Base-by-base conservation (phyloP, 1,140 invertebrate genomes). In the Calephelis virginiensis region DNA sequence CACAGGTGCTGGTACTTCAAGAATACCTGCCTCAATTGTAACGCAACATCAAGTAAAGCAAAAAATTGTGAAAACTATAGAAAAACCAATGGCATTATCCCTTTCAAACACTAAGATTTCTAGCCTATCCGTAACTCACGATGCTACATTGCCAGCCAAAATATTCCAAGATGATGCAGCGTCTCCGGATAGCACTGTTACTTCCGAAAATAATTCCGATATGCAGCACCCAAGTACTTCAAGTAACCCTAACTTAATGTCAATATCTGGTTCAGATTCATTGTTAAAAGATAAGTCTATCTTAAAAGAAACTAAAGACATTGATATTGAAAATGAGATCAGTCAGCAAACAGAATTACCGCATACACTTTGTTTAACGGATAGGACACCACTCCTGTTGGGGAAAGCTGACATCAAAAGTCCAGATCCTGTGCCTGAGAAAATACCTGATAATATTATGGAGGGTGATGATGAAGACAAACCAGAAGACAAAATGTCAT, bases 91-190 rank as follows among this genome's bases (percentile, higher is more conserved):
- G 72, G 88, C 90, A 7, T 85, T 92, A 38, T 86, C 91, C 13
- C 76, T 92, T n/a, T 89, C 89, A 14, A 89, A 85, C 67, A 83
- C 91, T 17, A 92, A 92, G 66, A 77, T 92, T 45, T 88, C 93
- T 13, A 92, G 93, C 59, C 80, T 93, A 56, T 89, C 92, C 2
- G 88, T 92, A n/a, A 90, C 92, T 5, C 92, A 93, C 70, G 92
- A 93, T 66, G 91, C 82, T 10, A 90, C 89, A 28, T 80, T 94
- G 13, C 93, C 93, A 8, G 93, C 93, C 9, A 93, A 94, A 78
- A 93, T 94, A 73, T 93, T 94, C 72, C 92, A 94, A 86, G 93
- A 93, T 75, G 93, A 93, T 70, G 93, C 91, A 0, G 91, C 92
- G 0, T 94, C 93, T 8, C 93, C 93, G 14, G 92, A 92, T 68